phyloP scores from a whole-genome alignment of 2,113 vertebrate species.

The Delphinus delphis region DNA sequence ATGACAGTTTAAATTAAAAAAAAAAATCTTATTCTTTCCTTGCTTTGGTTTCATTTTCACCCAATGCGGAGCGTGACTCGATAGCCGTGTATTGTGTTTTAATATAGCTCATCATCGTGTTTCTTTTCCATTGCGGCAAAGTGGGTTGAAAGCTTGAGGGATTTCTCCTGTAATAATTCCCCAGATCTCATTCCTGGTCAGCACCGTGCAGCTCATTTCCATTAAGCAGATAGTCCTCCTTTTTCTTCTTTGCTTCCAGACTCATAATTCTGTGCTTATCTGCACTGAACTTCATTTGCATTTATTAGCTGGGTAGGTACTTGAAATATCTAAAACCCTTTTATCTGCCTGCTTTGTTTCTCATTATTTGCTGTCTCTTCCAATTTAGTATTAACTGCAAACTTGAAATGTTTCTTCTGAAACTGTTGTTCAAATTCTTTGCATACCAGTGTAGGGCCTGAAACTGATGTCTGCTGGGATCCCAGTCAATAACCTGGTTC shows the following conservation, averaged over 20 bases:
- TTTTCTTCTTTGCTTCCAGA: slow-evolving; percentile 84
- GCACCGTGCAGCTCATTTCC: slow-evolving; percentile 82
- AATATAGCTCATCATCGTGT: slow-evolving; percentile 75
- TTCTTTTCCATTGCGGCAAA: slow-evolving; percentile 80
- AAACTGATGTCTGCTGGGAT: neutral
- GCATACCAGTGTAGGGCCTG: slow-evolving; percentile 45
- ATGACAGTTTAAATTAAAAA: slow-evolving; percentile 21
- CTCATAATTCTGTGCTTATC: slow-evolving; percentile 87
- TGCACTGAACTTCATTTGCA: slow-evolving; percentile 85
- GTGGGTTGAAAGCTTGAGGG: slow-evolving; percentile 81
- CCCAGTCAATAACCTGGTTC: neutral
- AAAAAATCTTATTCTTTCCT: slow-evolving; percentile 56
- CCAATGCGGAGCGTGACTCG: slow-evolving; percentile 39
- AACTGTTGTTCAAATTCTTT: slow-evolving; percentile 75
- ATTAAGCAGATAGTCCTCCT: slow-evolving; percentile 83
- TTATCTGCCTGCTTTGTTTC: slow-evolving; percentile 83
- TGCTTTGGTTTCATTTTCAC: slow-evolving; percentile 71
- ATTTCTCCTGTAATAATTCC: slow-evolving; percentile 84
- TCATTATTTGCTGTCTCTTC: slow-evolving; percentile 82
- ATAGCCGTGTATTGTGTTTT: slow-evolving; percentile 66
- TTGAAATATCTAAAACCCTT: slow-evolving; percentile 84
- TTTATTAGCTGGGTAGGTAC: slow-evolving; percentile 85
- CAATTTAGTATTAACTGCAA: slow-evolving; percentile 82
- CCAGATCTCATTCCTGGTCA: slow-evolving; percentile 83
- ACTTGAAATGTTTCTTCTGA: slow-evolving; percentile 80